phyloP scores from a whole-genome alignment of 2,113 vertebrate species.

The Anguilla rostrata region DNA sequence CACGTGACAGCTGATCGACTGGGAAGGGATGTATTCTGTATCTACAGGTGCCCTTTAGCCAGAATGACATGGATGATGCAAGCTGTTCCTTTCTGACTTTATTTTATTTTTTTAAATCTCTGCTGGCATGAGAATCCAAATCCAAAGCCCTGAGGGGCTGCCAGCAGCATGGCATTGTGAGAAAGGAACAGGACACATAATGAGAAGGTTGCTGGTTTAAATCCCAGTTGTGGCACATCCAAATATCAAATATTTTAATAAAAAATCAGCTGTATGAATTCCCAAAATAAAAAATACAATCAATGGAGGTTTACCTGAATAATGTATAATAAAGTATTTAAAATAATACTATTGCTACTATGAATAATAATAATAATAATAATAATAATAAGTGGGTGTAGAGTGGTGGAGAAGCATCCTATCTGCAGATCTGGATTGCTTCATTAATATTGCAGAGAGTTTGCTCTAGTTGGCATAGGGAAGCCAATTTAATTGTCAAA shows the following conservation, averaged over 20 bases:
- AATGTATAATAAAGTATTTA: too few species aligned
- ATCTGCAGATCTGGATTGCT: background rate
- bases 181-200: background rate
- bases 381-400: background rate
- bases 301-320: background rate
- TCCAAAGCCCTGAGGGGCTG: background rate
- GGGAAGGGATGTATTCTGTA: background rate
- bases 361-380: background rate
- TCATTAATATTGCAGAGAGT: background rate
- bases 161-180: background rate
- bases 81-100: background rate
- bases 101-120: background rate
- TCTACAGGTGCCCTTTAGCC: background rate
- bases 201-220: background rate
- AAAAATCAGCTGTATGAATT: background rate
- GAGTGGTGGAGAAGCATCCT: background rate
- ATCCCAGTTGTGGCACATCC: background rate
- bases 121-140: background rate
- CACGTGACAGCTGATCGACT: background rate
- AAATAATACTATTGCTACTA: too few species aligned
- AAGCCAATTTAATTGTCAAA: background rate
- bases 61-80: background rate
- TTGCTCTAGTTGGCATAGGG: background rate
- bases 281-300: background rate
- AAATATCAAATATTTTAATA: background rate